Percentiles rank a stretch among this genome's conserved stretches.
These are phyloP conservation scores for Drosophila planitibia DNA, from an alignment of 2,888 invertebrate genomes.

Conservation along the genomic window DNA sequence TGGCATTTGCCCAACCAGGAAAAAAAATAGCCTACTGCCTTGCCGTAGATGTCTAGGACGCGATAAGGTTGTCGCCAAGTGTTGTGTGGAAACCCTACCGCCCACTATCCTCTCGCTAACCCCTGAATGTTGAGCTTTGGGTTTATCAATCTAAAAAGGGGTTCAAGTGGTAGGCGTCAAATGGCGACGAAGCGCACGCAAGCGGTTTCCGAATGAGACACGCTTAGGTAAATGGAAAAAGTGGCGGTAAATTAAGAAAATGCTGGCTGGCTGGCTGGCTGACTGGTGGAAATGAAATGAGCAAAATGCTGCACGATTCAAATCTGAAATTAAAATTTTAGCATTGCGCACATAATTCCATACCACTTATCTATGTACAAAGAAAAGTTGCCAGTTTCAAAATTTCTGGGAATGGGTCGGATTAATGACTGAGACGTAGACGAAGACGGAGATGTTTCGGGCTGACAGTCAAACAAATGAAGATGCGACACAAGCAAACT, in stretches of 20 bases:
- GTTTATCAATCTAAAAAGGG: conserved; percentile 29
- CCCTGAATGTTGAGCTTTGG: background rate
- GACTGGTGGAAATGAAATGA: conserved; percentile 44
- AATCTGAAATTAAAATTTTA: conserved; percentile 85
- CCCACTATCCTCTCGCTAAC: background rate
- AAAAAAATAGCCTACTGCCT: conserved; percentile 54
- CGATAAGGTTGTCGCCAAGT: conserved; percentile 49
- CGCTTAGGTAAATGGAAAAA: conserved; percentile 67
- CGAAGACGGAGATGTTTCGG: conserved; percentile 18
- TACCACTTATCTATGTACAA: conserved; percentile 48
- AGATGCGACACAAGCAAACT: conserved; percentile 29
- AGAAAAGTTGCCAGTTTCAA: conserved; percentile 10
- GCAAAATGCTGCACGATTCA: conserved; percentile 50
- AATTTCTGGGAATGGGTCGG: conserved; percentile 2
- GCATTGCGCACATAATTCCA: conserved; percentile 84
- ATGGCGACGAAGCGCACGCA: conserved; percentile 49
- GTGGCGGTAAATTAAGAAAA: conserved; percentile 74
- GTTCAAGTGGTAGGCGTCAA: conserved; percentile 56
- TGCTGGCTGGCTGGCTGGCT: conserved; percentile 36
- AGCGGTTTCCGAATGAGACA: conserved; percentile 69
- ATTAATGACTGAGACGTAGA: conserved; percentile 24
- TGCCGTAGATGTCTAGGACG: conserved; percentile 65
- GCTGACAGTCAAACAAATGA: conserved; percentile 38
- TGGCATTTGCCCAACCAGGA: conserved; percentile 77
- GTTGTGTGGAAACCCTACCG: conserved; percentile 7